Percentiles rank a stretch among this genome's conserved stretches.
phyloP scores from a whole-genome alignment of 2,797 vertebrate genomes.

The Myripristis jacobus region DNA sequence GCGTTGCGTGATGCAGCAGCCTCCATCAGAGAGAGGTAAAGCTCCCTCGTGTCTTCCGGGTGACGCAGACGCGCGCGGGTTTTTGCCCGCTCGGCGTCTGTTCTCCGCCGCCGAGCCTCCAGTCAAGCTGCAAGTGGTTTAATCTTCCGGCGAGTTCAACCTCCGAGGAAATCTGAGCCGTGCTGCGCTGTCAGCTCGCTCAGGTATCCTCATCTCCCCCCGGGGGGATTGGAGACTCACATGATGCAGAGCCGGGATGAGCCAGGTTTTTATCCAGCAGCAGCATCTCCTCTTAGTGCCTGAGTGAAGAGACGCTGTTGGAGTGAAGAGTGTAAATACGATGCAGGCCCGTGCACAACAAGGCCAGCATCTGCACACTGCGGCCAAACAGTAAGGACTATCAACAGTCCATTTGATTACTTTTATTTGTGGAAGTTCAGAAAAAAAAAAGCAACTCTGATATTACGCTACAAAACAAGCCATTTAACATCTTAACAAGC shows the following conservation, averaged over 20 bases:
- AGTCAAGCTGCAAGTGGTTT: conserved; percentile 21
- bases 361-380: no score
- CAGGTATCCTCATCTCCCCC: conserved; percentile 24
- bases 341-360: background rate
- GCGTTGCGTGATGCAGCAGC: conserved; percentile 27
- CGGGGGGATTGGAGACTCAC: background rate
- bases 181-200: conserved; percentile 21
- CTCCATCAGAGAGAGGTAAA: conserved; percentile 4
- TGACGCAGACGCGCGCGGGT: no score
- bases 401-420: no score
- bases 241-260: conserved; percentile 26
- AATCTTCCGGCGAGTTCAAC: conserved; percentile 35
- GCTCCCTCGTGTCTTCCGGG: background rate
- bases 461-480: no score
- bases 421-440: no score
- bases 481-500: no score
- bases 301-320: conserved; percentile 8
- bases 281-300: background rate
- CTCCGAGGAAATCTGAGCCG: conserved; percentile 36
- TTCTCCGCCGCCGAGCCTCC: background rate
- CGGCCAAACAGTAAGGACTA: no score
- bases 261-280: background rate
- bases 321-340: background rate
- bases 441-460: no score
- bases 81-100: background rate